Evolutionary conservation across 2,113 vertebrate species (phyloP), one percentile per base, ranked within the genome.

Genomic region (Lasiurus borealis): DNA sequence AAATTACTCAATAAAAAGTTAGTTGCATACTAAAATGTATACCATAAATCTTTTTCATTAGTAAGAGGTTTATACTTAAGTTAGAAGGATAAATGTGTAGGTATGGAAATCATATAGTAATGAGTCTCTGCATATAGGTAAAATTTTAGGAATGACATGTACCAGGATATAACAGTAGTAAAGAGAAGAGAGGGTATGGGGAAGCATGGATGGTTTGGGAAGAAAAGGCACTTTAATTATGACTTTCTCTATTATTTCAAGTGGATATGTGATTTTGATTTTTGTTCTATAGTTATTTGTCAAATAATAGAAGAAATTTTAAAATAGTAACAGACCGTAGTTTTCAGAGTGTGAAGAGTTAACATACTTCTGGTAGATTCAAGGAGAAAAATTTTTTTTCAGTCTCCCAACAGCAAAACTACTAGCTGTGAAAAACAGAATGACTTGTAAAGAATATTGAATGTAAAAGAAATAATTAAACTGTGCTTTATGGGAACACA

Each of bases 381-480:
- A 97, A 84, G 76, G 7, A 92, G 90, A 95, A 96, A 94, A 95
- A 96, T 86, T 97, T 97, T 98, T 96, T 94, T 97, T 78, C 0
- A 12, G 12, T 97, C 81, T 98, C 85, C 90, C 94, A 97, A 97
- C 96, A 98, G 81, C 89, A 97, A 96, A 97, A 91, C 90, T 40
- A 14, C 98, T 98, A 97, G 98, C 96, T 98, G 95, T 98, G 98
- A 98, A 98, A 98, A 98, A 97, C 95, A 98, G 96, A 98, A 97
- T 98, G 98, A 98, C 97, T 98, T 98, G 96, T 97, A 97, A 98
- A 98, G 97, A 98, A 98, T 98, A 98, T 91, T 97, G 94, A 97
- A 97, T 97, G 96, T 97, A 96, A 97, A 90, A 98, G 96, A 98
- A 98, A 97, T 98, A 98, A 98, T 98, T 98, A 98, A 98, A 98